Evolutionary conservation across 2,888 invertebrate genomes (phyloP).

Genomic region (Bembecia ichneumoniformis): DNA sequence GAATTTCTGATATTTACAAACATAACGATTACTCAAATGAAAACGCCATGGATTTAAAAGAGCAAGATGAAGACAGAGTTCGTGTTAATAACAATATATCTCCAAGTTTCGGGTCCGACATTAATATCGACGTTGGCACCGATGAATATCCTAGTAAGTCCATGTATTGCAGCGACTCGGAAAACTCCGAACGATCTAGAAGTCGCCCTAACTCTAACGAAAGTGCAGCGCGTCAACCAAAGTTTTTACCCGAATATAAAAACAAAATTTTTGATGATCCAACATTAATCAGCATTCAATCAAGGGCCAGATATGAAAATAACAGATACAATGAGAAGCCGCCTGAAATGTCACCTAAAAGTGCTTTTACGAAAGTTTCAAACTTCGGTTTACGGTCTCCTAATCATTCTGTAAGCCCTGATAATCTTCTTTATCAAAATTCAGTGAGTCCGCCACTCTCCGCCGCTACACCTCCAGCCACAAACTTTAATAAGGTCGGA

Average conservation of each 20-base stretch:
- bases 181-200: conserved; percentile 60
- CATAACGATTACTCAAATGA: conserved; percentile 52
- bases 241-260: conserved; percentile 65
- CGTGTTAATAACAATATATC: conserved; percentile 61
- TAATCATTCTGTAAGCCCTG: conserved; percentile 82
- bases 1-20: conserved; percentile 58
- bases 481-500: conserved; percentile 42
- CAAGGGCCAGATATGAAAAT: conserved; percentile 65
- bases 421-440: conserved; percentile 81
- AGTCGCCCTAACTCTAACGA: conserved; percentile 70
- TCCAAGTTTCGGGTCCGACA: conserved; percentile 60
- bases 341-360: conserved; percentile 74
- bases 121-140: conserved; percentile 66
- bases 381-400: conserved; percentile 72
- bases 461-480: conserved; percentile 71
- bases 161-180: conserved; percentile 64
- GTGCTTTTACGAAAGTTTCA: conserved; percentile 88
- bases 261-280: conserved; percentile 76
- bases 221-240: conserved; percentile 66
- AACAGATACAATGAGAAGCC: conserved; percentile 51
- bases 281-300: conserved; percentile 62
- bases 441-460: conserved; percentile 82
- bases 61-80: conserved; percentile 54
- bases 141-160: conserved; percentile 65
- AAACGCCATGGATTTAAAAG: conserved; percentile 44